Base-by-base conservation (phyloP, 2,797 vertebrate species). In the Acrossocheilus wenchowensis region DNA sequence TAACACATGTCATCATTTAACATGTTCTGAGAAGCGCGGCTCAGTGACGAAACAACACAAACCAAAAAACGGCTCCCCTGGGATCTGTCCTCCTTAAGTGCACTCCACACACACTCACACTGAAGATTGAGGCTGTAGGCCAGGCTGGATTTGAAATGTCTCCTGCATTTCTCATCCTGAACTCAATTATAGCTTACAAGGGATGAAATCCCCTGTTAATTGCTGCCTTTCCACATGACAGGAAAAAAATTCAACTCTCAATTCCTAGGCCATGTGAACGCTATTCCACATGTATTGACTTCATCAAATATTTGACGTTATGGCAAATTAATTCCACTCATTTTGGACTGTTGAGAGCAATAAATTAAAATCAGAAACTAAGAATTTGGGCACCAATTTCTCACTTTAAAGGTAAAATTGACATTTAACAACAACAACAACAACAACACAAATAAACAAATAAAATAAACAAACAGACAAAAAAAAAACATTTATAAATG, bases 291-390 rank as follows among this genome's bases (percentile, higher is more conserved):
- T 82, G 85, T 26, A 64, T 36, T 7, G 71, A 78, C 87, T 90
- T 89, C 89, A 90, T 93, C 88, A 91, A 92, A 91, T 92, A 89
- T 92, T 92, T 93, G 88, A 93, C 89, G 89, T 93, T 92, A 92
- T 91, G 91, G 90, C 88, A 92, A 93, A 93, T 94, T 92, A 89
- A 93, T 94, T 94, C 91, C 45, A 85, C 80, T 85, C 78, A 88
- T 88, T 91, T 87, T 80, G 50, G 86, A 80, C 88, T 81, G 26
- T 87, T 23, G 74, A 86, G 71, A 68, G 78, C 79, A 15, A 60
- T 52, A 79, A 66, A 77, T 78, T 89, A 79, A 68, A 82, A 57
- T 78, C 19, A 45, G 9, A 50, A 64, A 78, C 7, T 30, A 66
- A 83, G 92, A 89, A 93, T 93, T 89, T 88, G 89, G 93, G 30